phyloP scores from a whole-genome alignment of 2,113 vertebrate genomes.

The Rana temporaria region DNA sequence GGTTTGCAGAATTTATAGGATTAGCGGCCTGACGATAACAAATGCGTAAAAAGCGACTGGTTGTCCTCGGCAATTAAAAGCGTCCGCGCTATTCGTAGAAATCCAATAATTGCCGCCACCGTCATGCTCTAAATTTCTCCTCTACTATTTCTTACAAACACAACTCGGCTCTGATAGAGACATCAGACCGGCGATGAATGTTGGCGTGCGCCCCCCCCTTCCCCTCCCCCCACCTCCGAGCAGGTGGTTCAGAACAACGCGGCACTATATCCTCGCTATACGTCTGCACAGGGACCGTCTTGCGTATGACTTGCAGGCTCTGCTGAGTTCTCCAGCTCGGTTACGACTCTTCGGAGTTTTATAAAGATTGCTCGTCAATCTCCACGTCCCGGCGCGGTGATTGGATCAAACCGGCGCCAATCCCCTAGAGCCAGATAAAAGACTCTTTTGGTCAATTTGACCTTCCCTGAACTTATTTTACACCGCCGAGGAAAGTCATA shows the following conservation, averaged over 20 bases:
- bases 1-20: conserved; percentile 30
- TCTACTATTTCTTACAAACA: no score
- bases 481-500: conserved; percentile 28
- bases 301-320: neutral
- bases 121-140: neutral
- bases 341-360: conserved; percentile 18
- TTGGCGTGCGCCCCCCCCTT: no score
- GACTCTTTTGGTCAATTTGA: conserved; percentile 14
- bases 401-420: neutral
- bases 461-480: conserved; percentile 42
- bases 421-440: conserved; percentile 18
- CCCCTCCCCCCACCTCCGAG: neutral
- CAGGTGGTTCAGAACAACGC: neutral
- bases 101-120: conserved; percentile 19
- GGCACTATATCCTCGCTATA: neutral
- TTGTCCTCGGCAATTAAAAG: neutral
- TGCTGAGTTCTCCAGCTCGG: conserved; percentile 5
- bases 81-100: neutral
- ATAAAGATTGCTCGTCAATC: conserved; percentile 1
- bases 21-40: neutral
- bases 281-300: neutral
- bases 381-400: neutral
- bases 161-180: no score
- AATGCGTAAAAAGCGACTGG: neutral
- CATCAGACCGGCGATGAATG: neutral